These are phyloP conservation scores for Monoplex corrugatus DNA, from an alignment of 2,888 invertebrate genomes.

Conservation along the genomic window DNA sequence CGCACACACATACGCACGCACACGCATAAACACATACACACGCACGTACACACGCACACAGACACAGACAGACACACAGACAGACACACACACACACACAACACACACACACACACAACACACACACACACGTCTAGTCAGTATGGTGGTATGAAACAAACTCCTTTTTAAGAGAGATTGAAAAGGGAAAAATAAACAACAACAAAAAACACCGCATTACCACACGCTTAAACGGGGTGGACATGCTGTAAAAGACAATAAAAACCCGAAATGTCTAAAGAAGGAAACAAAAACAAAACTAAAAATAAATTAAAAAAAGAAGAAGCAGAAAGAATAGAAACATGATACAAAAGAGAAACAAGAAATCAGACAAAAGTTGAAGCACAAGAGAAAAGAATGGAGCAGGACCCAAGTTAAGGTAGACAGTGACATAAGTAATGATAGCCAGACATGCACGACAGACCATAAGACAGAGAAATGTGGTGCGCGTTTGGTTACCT, in stretches of 20 bases:
- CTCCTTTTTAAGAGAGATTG: too few relatives aligned
- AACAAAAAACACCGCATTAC: too few relatives aligned
- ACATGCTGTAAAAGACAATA: too few relatives aligned
- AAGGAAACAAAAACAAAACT: neutral
- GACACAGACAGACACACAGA: neutral
- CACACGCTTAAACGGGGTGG: too few relatives aligned
- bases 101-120: conserved; percentile 13
- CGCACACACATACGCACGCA: neutral
- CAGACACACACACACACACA: conserved; percentile 13
- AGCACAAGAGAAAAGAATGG: neutral
- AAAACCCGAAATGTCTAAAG: too few relatives aligned
- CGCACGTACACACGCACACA: neutral
- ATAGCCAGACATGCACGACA: too few relatives aligned
- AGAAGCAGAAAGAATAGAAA: neutral
- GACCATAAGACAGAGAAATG: too few relatives aligned
- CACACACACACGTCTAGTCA: neutral
- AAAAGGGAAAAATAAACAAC: too few relatives aligned
- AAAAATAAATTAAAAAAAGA: neutral
- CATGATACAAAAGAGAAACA: neutral
- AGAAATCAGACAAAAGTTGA: neutral
- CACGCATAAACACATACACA: neutral
- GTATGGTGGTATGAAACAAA: too few relatives aligned
- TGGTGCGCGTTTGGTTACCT: too few relatives aligned
- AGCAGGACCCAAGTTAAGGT: neutral
- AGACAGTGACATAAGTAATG: too few relatives aligned